phyloP scores from a whole-genome alignment of 2,888 invertebrate genomes.

The Phymatocera aterrima region DNA sequence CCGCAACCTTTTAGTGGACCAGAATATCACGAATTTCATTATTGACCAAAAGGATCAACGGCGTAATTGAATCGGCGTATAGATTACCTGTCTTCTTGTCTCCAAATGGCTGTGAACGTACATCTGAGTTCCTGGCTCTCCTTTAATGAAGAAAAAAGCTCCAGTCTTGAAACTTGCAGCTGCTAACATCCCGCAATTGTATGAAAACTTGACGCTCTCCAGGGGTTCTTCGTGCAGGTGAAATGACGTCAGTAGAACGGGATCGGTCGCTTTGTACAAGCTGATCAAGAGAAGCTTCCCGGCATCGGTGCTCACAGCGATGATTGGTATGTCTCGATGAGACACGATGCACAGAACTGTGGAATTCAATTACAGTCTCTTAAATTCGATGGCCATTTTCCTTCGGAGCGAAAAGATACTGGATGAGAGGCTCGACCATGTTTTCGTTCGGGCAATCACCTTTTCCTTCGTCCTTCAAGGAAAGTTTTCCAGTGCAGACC shows the following conservation, averaged over 20 bases:
- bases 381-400: neutral
- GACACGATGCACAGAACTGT: constrained; percentile 54
- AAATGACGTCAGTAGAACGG: constrained; percentile 53
- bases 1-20: constrained; percentile 50
- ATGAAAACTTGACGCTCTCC: constrained; percentile 61
- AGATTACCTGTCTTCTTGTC: constrained; percentile 27
- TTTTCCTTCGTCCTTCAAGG: constrained; percentile 58
- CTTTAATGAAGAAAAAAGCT: constrained; percentile 57
- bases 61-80: neutral
- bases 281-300: constrained; percentile 61
- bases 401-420: neutral
- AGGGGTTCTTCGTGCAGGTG: constrained; percentile 58
- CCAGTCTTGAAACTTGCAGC: constrained; percentile 50
- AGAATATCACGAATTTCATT: neutral
- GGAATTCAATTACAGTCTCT: neutral
- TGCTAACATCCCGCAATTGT: constrained; percentile 55
- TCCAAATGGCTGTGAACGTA: constrained; percentile 35
- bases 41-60: neutral
- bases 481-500: constrained; percentile 45
- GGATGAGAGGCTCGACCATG: neutral
- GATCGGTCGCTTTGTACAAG: constrained; percentile 38
- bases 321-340: constrained; percentile 56
- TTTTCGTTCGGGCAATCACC: constrained; percentile 51
- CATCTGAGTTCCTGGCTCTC: constrained; percentile 36
- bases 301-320: constrained; percentile 53